These are phyloP conservation scores for Agrotis exclamationis DNA, from an alignment of 2,888 invertebrate genomes.

Conservation along the genomic window DNA sequence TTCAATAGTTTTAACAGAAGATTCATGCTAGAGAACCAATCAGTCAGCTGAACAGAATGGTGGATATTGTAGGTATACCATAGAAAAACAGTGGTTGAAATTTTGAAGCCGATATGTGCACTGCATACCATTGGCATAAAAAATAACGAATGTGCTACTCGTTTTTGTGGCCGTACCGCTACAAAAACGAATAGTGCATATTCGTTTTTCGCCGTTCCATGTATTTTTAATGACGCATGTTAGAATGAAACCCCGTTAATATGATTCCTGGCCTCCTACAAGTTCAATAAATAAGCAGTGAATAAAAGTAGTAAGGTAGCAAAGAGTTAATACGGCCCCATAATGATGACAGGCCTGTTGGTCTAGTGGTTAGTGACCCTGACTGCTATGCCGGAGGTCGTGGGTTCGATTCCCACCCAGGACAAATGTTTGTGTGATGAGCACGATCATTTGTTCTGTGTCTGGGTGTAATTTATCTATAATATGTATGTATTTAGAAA, in stretches of 20 bases:
- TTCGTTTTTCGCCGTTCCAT: no score
- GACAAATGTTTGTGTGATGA: no score
- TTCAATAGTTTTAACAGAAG: conserved; percentile 21
- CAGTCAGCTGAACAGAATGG: not conserved
- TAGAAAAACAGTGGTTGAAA: not conserved
- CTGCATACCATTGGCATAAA: not conserved
- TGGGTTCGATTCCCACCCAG: no score
- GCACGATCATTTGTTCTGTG: no score
- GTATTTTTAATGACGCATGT: not conserved
- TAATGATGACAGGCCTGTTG: no score
- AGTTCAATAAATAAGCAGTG: not conserved
- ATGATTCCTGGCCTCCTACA: not conserved
- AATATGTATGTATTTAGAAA: no score
- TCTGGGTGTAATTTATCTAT: no score
- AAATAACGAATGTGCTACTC: no score
- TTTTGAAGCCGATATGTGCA: not conserved
- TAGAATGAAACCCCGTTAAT: not conserved
- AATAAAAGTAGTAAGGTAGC: not conserved
- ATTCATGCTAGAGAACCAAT: not conserved
- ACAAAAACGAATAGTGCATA: not conserved
- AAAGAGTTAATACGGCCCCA: no score
- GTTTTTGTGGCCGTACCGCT: no score
- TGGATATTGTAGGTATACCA: not conserved
- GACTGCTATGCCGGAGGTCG: no score
- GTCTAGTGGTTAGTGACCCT: no score